Evolutionary conservation across 2,888 invertebrate species (phyloP), one percentile per base, ranked within the genome.

Genomic region (Pseudoips prasinana): DNA sequence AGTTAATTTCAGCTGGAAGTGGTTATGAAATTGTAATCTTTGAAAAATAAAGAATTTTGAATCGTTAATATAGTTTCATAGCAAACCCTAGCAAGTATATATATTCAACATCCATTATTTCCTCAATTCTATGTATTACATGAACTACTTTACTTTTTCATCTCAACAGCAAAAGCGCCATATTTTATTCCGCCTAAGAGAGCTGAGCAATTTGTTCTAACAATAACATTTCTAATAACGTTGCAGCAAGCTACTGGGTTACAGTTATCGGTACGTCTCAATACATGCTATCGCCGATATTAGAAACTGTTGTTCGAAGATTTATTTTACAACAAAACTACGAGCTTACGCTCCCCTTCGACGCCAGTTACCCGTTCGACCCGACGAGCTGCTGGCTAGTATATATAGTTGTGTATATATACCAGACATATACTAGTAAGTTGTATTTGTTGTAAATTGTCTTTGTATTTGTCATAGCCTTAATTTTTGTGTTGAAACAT

Each of bases 361-460:
- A 38, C n/a, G 29, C 46, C 8, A 48, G 33, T 10, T 64, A 59
- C 26, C 67, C 67, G 0, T 60, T 69, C 29, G 31, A 55, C 9
- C 36, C 52, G 2, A 46, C 38, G 1, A 29, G 29, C 11, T 54
- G 48, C 39, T 62, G 54, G 55, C 1, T 33, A n/a, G 39, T 39
- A 20, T 69, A 66, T 37, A 11, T 57, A n/a, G 20, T 35, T 1
- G 34, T 42, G 10, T 64, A 64, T 29, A 34, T 36, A 5, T 56
- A 63, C 30, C 56, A 66, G 32, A 1, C 25, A 7, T 58, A 48
- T 26, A 30, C 40, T 10, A 29, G 70, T 68, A 47, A 64, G 63
- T 62, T 17, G 8, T 17, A 29, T 23, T 22, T 17, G n/a, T 10
- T 18, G 22, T 14, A 14, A 14, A n/a, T n/a, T n/a, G n/a, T n/a